Conservation (phyloP, 2,888 invertebrate species). For the Ryuthela nishihirai region DNA sequence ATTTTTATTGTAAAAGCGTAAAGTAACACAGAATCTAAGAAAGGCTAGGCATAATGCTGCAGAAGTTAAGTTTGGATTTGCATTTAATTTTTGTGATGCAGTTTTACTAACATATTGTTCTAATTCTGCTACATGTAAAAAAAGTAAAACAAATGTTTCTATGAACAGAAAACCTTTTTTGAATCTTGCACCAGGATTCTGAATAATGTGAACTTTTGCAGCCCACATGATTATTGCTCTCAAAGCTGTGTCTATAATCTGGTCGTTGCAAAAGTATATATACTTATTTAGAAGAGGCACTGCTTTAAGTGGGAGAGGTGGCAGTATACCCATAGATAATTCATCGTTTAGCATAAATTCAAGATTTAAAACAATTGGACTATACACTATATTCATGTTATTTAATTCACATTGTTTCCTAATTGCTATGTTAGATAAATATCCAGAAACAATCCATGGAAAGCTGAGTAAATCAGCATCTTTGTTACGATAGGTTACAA, state of each 20-base stretch:
- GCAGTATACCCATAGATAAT: not conserved
- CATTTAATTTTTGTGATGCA: not conserved
- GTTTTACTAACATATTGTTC: not conserved
- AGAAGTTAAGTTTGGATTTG: not conserved
- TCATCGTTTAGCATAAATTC: no score
- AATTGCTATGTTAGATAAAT: constrained; percentile 15
- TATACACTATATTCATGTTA: no score
- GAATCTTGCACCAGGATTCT: not conserved
- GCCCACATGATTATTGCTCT: constrained; percentile 23
- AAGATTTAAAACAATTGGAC: constrained; percentile 10
- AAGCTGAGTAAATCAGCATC: constrained; percentile 25
- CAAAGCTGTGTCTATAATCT: constrained; percentile 2
- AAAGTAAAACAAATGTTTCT: constrained; percentile 6
- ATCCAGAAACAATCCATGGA: constrained; percentile 29
- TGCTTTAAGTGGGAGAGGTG: not conserved
- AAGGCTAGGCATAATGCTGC: constrained; percentile 20
- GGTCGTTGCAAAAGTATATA: not conserved
- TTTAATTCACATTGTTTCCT: not conserved
- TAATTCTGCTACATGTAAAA: constrained; percentile 11
- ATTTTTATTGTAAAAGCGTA: constrained; percentile 14
- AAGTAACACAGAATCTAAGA: constrained; percentile 13
- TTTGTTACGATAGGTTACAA: constrained; percentile 20
- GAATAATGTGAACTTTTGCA: constrained; percentile 8
- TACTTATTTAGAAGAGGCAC: not conserved
- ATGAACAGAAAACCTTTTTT: not conserved